These are phyloP conservation scores for Drosophila formosana DNA, from an alignment of 2,888 invertebrate species.

Conservation along the genomic window DNA sequence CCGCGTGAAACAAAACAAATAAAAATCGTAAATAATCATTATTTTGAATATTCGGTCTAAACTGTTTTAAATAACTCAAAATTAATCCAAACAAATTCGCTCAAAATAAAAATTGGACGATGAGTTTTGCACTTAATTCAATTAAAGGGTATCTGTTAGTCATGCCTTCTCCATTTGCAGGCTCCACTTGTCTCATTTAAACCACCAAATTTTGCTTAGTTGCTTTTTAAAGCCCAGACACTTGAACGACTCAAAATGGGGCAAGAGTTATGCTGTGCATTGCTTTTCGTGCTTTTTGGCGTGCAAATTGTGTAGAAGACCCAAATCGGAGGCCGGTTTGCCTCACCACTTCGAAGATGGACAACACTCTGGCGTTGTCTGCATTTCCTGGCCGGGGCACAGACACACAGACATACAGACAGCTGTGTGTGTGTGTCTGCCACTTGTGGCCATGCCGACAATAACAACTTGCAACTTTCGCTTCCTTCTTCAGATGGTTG, in stretches of 20 bases:
- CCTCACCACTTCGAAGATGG: neutral
- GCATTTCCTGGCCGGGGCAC: conserved; percentile 26
- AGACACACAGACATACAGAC: neutral
- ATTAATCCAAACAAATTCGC: too few species aligned
- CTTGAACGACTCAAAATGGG: neutral
- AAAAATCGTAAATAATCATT: too few species aligned
- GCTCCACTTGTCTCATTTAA: too few species aligned
- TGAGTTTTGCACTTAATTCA: too few species aligned
- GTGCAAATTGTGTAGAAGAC: neutral
- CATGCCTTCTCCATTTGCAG: too few species aligned
- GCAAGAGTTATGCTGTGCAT: neutral
- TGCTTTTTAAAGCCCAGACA: neutral
- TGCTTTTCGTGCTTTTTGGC: neutral
- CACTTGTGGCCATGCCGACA: conserved; percentile 24
- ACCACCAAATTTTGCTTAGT: neutral
- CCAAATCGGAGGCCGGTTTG: neutral
- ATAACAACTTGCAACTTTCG: conserved; percentile 42
- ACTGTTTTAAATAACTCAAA: too few species aligned
- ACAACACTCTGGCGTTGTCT: neutral
- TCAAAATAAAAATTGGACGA: too few species aligned
- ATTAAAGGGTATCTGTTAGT: neutral
- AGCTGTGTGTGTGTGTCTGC: conserved; percentile 4
- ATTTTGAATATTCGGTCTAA: too few species aligned
- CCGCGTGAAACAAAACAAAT: too few species aligned
- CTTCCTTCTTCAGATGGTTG: conserved; percentile 34